Base-by-base conservation (phyloP, 2,797 vertebrate species). In the Smutsia gigantea region DNA sequence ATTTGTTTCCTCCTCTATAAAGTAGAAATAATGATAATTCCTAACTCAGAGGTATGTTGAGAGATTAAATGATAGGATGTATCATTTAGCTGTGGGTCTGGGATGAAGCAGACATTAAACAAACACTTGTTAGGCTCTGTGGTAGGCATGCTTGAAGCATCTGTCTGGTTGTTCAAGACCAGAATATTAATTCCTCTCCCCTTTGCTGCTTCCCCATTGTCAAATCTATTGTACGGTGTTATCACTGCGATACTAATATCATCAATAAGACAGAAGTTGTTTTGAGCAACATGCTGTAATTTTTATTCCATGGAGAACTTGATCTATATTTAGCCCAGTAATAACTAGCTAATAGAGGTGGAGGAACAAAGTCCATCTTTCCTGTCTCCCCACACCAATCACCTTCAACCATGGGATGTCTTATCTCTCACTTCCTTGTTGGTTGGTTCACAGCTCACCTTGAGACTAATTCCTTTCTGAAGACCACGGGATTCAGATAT, bases 261-360 rank as follows among this genome's bases (percentile, higher is more conserved):
- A 68, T 55, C 74, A 74, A 29, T 27, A 77, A 75, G 23, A 57
- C 1, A 46, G 55, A 37, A 39, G 21, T 64, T 64, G 18, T 27
- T 15, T 55, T 49, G 18, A 53, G 12, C 51, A 87, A n/a, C 21
- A 61, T 0, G 5, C 9, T 55, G 53, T 53, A 77, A 42, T 57
- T 81, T 64, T 37, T 34, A 57, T 69, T 72, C n/a, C 29, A 21
- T 9, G 3, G 7, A 37, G 34, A 66, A 42, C 7, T 49, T 77
- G 39, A 49, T 89, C 92, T 95, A 61, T 78, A 90, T 93, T 96
- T 96, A 96, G 53, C 84, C 37, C 74, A 11, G 4, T 25, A 34
- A 51, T 87, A 81, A 82, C 12, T 42, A 72, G 15, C 46, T 46
- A 46, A 46, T 12, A 1, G 4, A 78, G 69, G 81, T 12, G 0